Evolutionary conservation across 2,113 vertebrate species (phyloP).

Genomic region (Micronisus gabar): DNA sequence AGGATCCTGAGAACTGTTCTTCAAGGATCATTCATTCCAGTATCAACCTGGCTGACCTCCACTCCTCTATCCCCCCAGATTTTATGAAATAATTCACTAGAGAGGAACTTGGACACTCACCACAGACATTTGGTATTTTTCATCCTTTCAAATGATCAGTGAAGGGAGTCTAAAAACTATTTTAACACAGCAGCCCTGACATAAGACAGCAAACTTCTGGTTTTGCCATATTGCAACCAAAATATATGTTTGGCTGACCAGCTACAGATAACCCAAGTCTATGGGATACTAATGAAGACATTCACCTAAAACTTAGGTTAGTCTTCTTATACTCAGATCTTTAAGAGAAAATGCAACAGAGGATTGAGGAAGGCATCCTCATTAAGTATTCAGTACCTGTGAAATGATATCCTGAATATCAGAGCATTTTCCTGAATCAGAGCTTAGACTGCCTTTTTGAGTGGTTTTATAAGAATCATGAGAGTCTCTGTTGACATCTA

Average conservation of each 20-base stretch:
- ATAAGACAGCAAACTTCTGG: neutral
- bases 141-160: neutral
- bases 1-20: neutral
- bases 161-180: neutral
- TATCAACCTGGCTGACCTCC: neutral
- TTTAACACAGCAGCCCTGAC: neutral
- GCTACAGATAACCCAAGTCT: neutral
- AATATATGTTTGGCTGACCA: neutral
- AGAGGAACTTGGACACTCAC: neutral
- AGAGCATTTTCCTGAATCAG: neutral
- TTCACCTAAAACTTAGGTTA: neutral
- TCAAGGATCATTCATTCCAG: neutral
- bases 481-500: neutral
- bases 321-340: neutral
- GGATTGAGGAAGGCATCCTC: neutral
- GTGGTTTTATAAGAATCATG: neutral
- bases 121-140: neutral
- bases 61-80: neutral
- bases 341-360: neutral
- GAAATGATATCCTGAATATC: neutral
- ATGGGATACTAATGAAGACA: neutral
- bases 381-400: neutral
- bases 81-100: neutral
- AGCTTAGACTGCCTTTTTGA: neutral
- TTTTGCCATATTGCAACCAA: neutral